These are phyloP conservation scores for Phortica okadai DNA, from an alignment of 2,888 invertebrate species.

Conservation along the genomic window DNA sequence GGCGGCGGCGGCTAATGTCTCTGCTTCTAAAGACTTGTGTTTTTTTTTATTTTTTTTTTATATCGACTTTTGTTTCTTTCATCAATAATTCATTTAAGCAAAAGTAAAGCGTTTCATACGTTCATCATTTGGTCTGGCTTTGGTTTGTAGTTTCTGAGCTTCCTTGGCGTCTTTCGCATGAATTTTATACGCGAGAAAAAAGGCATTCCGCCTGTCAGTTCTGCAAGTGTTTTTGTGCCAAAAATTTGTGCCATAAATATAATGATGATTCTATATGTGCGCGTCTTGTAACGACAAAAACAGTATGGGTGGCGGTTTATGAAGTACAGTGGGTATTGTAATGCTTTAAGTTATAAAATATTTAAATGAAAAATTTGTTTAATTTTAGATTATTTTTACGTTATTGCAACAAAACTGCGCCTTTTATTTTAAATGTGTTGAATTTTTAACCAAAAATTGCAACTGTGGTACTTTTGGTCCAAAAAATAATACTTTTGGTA, in stretches of 20 bases:
- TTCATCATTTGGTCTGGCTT: conserved; percentile 47
- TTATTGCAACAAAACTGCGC: too few relatives aligned
- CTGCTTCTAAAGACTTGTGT: background rate
- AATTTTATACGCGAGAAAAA: conserved; percentile 60
- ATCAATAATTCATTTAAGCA: conserved; percentile 64
- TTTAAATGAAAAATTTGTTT: too few relatives aligned
- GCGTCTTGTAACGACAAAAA: background rate
- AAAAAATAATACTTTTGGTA: too few relatives aligned
- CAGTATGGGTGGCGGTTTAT: background rate
- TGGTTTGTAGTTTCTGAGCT: background rate
- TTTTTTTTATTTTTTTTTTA: background rate
- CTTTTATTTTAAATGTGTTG: too few relatives aligned
- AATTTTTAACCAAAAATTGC: too few relatives aligned
- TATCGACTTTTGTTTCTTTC: conserved; percentile 28
- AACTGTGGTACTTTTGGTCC: too few relatives aligned
- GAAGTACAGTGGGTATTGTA: background rate
- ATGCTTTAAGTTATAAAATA: too few relatives aligned
- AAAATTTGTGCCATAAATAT: conserved; percentile 68
- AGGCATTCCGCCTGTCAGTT: conserved; percentile 67
- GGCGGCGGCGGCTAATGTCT: background rate
- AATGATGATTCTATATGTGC: conserved; percentile 49
- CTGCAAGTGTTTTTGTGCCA: conserved; percentile 61
- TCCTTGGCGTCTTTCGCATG: background rate
- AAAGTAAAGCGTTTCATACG: conserved; percentile 42
- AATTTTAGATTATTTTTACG: too few relatives aligned